These are phyloP conservation scores for Bos javanicus DNA, from an alignment of 2,113 vertebrate genomes.

Conservation along the genomic window DNA sequence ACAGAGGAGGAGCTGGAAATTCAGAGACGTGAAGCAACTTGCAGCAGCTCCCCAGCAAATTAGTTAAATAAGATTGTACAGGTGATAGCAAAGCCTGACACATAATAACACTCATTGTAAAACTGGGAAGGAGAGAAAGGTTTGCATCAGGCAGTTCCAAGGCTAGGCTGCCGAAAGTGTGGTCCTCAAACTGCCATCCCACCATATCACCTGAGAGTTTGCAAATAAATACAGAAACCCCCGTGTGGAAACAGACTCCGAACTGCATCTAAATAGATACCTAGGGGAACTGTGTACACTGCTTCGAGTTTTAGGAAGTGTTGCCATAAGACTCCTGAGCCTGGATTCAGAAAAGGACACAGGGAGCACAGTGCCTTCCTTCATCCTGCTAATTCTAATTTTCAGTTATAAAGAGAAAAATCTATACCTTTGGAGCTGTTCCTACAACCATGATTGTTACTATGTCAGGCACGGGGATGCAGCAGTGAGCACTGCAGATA, in stretches of 20 bases:
- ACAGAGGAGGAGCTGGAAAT: neutral
- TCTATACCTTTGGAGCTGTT: neutral
- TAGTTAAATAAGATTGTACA: neutral
- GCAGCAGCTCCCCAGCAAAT: neutral
- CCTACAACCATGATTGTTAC: neutral
- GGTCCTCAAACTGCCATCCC: neutral
- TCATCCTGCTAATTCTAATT: neutral
- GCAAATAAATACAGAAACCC: neutral
- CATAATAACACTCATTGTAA: neutral
- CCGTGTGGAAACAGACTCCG: neutral
- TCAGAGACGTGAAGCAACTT: neutral
- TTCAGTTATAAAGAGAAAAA: neutral
- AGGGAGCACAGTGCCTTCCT: neutral
- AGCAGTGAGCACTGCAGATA: neutral
- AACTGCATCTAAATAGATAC: neutral
- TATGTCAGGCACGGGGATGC: neutral
- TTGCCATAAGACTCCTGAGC: neutral
- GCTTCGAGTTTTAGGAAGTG: neutral
- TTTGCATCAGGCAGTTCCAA: neutral
- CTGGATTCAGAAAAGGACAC: neutral
- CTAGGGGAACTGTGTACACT: neutral
- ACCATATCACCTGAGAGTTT: neutral
- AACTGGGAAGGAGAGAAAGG: neutral
- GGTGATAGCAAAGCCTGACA: neutral
- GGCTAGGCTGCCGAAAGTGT: neutral